A percentile compares a stretch with the other conserved stretches of the same genome.
Evolutionary conservation across 1,140 invertebrate genomes (phyloP).

Genomic region (Lethrus apterus): DNA sequence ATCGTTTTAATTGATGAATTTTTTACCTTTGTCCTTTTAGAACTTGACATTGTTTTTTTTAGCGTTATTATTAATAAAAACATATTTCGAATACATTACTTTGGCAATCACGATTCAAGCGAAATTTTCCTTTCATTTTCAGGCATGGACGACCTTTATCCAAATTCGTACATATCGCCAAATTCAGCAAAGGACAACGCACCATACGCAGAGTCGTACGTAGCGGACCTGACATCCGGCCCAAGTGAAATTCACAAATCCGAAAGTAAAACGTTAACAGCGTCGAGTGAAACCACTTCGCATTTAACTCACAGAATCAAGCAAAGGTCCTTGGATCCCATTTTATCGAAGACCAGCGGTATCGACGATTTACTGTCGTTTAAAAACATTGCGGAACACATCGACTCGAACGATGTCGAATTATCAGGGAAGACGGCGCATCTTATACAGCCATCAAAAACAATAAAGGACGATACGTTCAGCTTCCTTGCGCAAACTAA

Average conservation of each 20-base stretch:
- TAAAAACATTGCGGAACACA: slow-evolving; percentile 33
- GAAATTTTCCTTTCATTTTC: slow-evolving; percentile 25
- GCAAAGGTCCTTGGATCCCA: slow-evolving; percentile 38
- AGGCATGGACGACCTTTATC: slow-evolving; percentile 47
- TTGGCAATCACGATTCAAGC: too few relatives aligned
- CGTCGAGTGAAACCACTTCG: slow-evolving; percentile 22
- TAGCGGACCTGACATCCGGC: slow-evolving; percentile 19
- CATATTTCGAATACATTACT: too few relatives aligned
- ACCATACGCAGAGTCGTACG: slow-evolving; percentile 11
- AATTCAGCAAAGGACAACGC: slow-evolving; percentile 41
- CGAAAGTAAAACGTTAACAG: slow-evolving; percentile 13
- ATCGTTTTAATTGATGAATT: too few relatives aligned
- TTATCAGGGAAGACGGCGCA: slow-evolving; percentile 27
- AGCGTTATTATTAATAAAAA: too few relatives aligned
- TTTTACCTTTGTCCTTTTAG: too few relatives aligned
- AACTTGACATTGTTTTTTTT: too few relatives aligned
- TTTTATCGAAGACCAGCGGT: slow-evolving; percentile 42
- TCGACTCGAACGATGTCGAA: slow-evolving; percentile 38
- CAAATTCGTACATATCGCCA: slow-evolving; percentile 51
- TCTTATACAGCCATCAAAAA: slow-evolving; percentile 36
- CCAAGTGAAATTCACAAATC: slow-evolving; percentile 19
- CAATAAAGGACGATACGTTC: slow-evolving; percentile 16
- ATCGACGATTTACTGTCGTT: slow-evolving; percentile 36
- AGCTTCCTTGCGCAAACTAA: slow-evolving; percentile 15
- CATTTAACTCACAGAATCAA: slow-evolving; percentile 31